phyloP scores from a whole-genome alignment of 1,140 invertebrate species.

The Drosophila equinoxialis region DNA sequence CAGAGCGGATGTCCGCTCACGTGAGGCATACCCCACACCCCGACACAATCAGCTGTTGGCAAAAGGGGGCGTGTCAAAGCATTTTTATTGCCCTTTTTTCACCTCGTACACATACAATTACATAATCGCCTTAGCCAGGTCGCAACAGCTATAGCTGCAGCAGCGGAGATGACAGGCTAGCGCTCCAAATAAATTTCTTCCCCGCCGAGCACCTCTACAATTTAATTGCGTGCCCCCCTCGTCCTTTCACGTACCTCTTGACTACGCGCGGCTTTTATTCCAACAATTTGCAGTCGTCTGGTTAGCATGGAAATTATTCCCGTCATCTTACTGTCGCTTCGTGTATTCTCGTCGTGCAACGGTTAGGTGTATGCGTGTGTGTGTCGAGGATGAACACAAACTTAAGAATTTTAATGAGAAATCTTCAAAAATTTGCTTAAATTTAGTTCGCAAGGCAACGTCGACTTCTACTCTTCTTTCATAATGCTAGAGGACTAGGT shows the following conservation, averaged over 20 bases:
- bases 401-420: slow-evolving; percentile 51
- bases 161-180: not conserved
- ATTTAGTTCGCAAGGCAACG: slow-evolving; percentile 55
- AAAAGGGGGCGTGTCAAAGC: slow-evolving; percentile 35
- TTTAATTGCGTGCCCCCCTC: not conserved
- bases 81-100: slow-evolving; percentile 35
- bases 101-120: slow-evolving; percentile 56
- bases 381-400: slow-evolving; percentile 17
- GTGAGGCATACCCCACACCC: slow-evolving; percentile 30
- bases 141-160: slow-evolving; percentile 19
- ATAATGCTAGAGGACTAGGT: slow-evolving; percentile 9
- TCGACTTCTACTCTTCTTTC: slow-evolving; percentile 52
- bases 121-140: slow-evolving; percentile 54
- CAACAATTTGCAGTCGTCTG: slow-evolving; percentile 69
- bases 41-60: slow-evolving; percentile 16
- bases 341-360: slow-evolving; percentile 21
- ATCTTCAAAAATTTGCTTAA: slow-evolving; percentile 49
- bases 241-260: slow-evolving; percentile 68
- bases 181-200: not conserved
- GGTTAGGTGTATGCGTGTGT: not conserved
- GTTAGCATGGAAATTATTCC: slow-evolving; percentile 75
- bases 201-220: not conserved
- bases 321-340: slow-evolving; percentile 59
- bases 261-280: slow-evolving; percentile 61
- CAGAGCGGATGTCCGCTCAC: slow-evolving; percentile 46